Evolutionary conservation across 2,113 vertebrate species (phyloP).

Genomic region (Ceyx margarethae): DNA sequence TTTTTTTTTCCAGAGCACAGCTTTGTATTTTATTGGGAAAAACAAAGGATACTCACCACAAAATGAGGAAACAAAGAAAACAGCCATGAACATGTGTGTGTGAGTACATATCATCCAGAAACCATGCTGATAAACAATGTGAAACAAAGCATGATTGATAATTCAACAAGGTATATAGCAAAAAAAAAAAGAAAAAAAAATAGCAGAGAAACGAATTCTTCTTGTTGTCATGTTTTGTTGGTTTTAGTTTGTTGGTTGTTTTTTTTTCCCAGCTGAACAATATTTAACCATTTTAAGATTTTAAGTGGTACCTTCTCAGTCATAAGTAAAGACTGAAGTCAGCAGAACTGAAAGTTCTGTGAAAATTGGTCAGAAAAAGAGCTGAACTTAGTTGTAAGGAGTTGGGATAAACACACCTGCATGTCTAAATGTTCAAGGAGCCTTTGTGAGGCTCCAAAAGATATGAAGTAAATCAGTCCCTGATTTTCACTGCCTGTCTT

Average conservation of each 20-base stretch:
- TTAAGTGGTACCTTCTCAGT: slow-evolving; percentile 20
- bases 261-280: background rate
- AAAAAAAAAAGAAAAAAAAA: background rate
- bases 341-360: slow-evolving; percentile 10
- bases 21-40: background rate
- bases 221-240: too few relatives aligned
- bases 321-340: slow-evolving; percentile 30
- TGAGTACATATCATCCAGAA: slow-evolving; percentile 11
- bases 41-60: background rate
- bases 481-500: background rate
- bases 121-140: slow-evolving; percentile 7
- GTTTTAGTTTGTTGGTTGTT: background rate
- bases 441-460: background rate
- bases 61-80: slow-evolving; percentile 23
- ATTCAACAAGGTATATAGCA: slow-evolving; percentile 9
- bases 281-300: slow-evolving; percentile 49
- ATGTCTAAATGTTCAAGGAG: background rate
- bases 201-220: too few relatives aligned
- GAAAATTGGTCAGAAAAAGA: background rate
- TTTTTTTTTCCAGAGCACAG: background rate
- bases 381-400: background rate
- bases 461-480: background rate
- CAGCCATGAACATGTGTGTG: background rate
- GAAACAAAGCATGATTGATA: slow-evolving; percentile 59
- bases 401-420: background rate